A percentile compares a stretch with the other conserved stretches of the same genome.
Conservation (phyloP, 2,888 invertebrate species). For the Drosophila mayaguana region DNA sequence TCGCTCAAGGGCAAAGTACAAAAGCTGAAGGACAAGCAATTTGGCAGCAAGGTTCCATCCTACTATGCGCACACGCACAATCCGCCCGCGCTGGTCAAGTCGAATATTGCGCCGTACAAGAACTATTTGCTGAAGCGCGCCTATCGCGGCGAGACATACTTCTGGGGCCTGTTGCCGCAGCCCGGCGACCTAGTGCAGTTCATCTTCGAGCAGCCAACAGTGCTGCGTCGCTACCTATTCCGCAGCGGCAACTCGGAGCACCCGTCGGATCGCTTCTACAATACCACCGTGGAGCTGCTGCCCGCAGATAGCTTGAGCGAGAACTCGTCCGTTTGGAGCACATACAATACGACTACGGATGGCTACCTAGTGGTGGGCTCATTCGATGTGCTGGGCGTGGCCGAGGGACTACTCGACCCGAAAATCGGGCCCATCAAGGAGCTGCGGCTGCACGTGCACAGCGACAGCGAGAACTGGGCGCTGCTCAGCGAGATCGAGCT, state of each 20-base stretch:
- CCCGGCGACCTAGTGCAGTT: slow-evolving; percentile 93
- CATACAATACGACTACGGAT: slow-evolving; percentile 88
- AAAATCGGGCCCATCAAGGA: slow-evolving; percentile 89
- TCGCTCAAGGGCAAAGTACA: slow-evolving; percentile 98
- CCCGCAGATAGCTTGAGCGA: slow-evolving; percentile 86
- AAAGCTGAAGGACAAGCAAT: slow-evolving; percentile 96
- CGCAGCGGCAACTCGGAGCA: slow-evolving; percentile 96
- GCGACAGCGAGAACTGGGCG: slow-evolving; percentile 94
- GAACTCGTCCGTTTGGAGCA: slow-evolving; percentile 86
- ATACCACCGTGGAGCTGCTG: slow-evolving; percentile 93
- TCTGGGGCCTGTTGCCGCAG: slow-evolving; percentile 95
- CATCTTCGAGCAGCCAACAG: slow-evolving; percentile 89
- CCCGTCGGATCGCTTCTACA: slow-evolving; percentile 93
- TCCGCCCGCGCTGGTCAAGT: slow-evolving; percentile 89
- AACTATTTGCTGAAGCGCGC: slow-evolving; percentile 92
- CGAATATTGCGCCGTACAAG: slow-evolving; percentile 92
- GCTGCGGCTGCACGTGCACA: slow-evolving; percentile 91
- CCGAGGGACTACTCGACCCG: slow-evolving; percentile 89
- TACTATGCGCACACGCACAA: slow-evolving; percentile 91
- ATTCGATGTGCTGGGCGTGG: slow-evolving; percentile 93
- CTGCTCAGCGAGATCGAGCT: slow-evolving; percentile 91
- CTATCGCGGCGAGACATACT: slow-evolving; percentile 94
- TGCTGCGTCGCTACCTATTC: slow-evolving; percentile 89
- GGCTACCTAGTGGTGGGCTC: slow-evolving; percentile 90
- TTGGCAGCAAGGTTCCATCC: slow-evolving; percentile 90